These are phyloP conservation scores for Mus pahari DNA, from an alignment of 2,113 vertebrate species.

Conservation along the genomic window DNA sequence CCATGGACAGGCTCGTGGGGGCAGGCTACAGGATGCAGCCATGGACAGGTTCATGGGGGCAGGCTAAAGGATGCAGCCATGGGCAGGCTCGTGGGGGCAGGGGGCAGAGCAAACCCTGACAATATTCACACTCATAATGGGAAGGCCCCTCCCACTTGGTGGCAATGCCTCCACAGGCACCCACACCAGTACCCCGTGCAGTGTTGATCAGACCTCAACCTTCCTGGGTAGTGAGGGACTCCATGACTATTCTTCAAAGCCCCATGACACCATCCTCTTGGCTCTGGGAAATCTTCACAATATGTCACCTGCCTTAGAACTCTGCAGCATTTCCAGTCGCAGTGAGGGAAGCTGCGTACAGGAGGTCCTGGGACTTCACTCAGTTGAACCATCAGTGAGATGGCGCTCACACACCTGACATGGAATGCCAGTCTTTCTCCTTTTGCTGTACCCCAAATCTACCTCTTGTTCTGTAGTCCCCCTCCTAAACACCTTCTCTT, in stretches of 20 bases:
- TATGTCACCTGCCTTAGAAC: rapidly evolving
- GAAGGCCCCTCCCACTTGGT: background rate
- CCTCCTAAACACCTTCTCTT: too few species aligned
- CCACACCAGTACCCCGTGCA: background rate
- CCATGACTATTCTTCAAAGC: background rate
- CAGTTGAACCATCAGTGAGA: too few species aligned
- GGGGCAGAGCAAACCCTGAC: too few species aligned
- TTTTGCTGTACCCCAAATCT: background rate
- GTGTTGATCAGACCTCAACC: background rate
- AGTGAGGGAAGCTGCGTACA: background rate
- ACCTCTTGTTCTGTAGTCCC: background rate
- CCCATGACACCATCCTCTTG: background rate
- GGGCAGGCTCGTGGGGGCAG: rapidly evolving
- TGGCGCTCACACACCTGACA: background rate
- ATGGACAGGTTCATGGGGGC: rapidly evolving
- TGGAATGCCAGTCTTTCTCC: background rate
- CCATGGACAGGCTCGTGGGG: rapidly evolving
- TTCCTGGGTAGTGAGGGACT: rapidly evolving
- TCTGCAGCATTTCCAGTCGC: background rate
- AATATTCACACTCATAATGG: background rate
- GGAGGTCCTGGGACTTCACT: too few species aligned
- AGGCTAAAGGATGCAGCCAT: too few species aligned
- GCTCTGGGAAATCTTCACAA: background rate
- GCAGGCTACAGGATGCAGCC: too few species aligned
- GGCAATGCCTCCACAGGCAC: rapidly evolving